Base-by-base conservation (phyloP, 1,140 invertebrate genomes). In the Leptinotarsa undecemlineata region DNA sequence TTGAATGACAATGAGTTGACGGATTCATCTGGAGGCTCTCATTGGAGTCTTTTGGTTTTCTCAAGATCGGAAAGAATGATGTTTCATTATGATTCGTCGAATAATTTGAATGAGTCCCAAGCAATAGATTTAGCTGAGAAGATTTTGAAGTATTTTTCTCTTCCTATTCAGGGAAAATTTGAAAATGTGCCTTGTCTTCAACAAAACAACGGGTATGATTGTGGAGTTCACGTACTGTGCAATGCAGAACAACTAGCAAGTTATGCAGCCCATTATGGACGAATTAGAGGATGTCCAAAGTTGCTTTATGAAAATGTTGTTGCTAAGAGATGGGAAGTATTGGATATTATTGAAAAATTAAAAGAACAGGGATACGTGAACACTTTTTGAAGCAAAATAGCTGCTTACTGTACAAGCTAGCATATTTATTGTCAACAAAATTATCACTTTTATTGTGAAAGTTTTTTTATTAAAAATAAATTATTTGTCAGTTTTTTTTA, bases 11-110 rank as follows among this genome's bases (percentile, higher is more conserved):
- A 94, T 79, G 87, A 91, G 62, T 88, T 88, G 33, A 86, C 88
- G 72, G 89, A 91, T 64, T 85, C 87, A 26, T 90, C 91, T 17
- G 96, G 96, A 48, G 95, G 95, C 20, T 91, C 92, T 8, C 96
- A 98, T 84, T 98, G 96, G 96, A 95, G 92, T 79, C 86, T 96
- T 64, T 82, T 96, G 26, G 73, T 78, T 11, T 93, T 90, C 83
- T 93, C 91, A 48, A 87, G 88, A 76, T 84, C 84, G 21, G 92
- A 93, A 80, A 88, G 88, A 80, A 88, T 86, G 26, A 94, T 93
- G 83, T 95, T 88, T 80, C 94, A 96, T 83, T 91, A 93, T 80
- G 95, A 96, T 87, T 96, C 94, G 0, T 90, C 88, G 62, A 85
- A 83, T 63, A 89, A 89, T 74, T 84, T 82, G 17, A 94, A 92